Evolutionary conservation across 1,140 invertebrate species (phyloP), one percentile per base, ranked within the genome.

Genomic region (Listronotus oregonensis): DNA sequence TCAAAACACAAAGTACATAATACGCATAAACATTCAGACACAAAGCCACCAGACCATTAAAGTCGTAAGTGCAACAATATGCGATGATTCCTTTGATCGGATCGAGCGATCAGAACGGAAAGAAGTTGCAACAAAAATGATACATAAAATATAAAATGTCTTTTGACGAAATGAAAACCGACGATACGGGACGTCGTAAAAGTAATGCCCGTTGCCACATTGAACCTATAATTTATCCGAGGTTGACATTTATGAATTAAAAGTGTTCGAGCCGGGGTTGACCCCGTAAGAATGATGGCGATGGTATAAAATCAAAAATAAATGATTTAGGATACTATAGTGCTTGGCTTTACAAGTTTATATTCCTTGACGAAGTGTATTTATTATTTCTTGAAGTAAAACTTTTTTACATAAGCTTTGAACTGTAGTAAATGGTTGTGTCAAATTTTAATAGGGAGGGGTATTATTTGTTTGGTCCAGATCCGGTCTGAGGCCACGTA

Each of bases 151-250:
- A 32, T 54, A 15, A 54, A 63, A 63, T 63, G 50, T 54, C 50
- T 34, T 54, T 54, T 54, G 60, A 63, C 60, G 43, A 54, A 51
- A 61, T 51, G 44, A 54, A n/a, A 46, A 46, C 60, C 60, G 60
- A 63, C 60, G 42, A 54, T 63, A 63, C 60, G 60, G 60, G 60
- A 63, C 60, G 60, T 63, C 60, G 60, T 63, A 63, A 63, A 63
- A 63, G 51, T 46, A 54, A 63, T 15, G 42, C 50, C 15, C 46
- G 15, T 49, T 49, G 46, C 46, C 60, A 63, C 50, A 63, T 54
- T 63, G 60, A 46, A 63, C 52, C 60, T 12, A 63, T 63, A 63
- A 18, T 44, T 63, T 54, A 63, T 54, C 21, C n/a, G 32, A 37
- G 39, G 17, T 32, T 50, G 60, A 63, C 60, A n/a, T 63, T 63